phyloP scores from a whole-genome alignment of 2,888 invertebrate genomes.

The Ochropacha duplaris region DNA sequence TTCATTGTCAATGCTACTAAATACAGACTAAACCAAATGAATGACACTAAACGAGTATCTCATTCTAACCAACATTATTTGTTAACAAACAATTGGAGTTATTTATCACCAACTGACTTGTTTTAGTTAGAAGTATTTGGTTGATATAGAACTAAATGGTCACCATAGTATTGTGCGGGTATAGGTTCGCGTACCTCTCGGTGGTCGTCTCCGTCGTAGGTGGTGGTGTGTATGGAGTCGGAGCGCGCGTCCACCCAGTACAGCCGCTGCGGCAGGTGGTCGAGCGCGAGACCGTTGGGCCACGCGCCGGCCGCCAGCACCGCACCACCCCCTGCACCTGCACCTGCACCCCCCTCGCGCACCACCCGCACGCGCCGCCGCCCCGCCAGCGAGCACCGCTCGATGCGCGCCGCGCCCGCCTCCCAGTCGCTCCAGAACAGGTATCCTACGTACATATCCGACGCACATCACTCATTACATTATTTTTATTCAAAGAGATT shows the following conservation, averaged over 20 bases:
- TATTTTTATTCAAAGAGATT: too few relatives aligned
- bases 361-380: conserved; percentile 84
- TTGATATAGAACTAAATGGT: too few relatives aligned
- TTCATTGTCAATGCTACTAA: too few relatives aligned
- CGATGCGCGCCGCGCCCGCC: conserved; percentile 89
- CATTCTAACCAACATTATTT: too few relatives aligned
- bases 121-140: too few relatives aligned
- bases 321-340: conserved; percentile 92
- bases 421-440: conserved; percentile 97
- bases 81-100: too few relatives aligned
- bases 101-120: too few relatives aligned
- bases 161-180: too few relatives aligned
- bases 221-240: conserved; percentile 93
- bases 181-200: conserved; percentile 50
- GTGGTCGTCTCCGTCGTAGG: conserved; percentile 90
- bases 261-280: conserved; percentile 87
- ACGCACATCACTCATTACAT: not conserved
- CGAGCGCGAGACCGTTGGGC: conserved; percentile 93
- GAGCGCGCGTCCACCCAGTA: conserved; percentile 93
- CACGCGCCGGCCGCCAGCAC: conserved; percentile 87
- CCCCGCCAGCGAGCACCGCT: conserved; percentile 91
- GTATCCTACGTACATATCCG: conserved; percentile 54
- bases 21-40: too few relatives aligned
- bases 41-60: too few relatives aligned
- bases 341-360: conserved; percentile 80